phyloP scores from a whole-genome alignment of 64 coral and sea anemone genomes.

The Pocillopora damicornis region DNA sequence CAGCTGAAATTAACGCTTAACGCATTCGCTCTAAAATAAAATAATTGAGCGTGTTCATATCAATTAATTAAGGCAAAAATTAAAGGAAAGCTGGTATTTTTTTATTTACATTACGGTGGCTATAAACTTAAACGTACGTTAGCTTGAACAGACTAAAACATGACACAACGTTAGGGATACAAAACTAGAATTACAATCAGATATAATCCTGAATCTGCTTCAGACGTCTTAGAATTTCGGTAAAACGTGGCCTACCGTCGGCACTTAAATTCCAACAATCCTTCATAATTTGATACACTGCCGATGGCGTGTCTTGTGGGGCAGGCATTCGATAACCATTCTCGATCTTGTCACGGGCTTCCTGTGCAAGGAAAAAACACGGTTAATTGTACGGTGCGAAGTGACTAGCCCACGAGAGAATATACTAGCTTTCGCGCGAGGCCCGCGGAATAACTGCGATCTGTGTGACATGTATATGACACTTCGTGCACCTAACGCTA shows the following conservation, averaged over 20 bases:
- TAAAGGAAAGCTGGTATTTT: no score
- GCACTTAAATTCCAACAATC: constrained; percentile 78
- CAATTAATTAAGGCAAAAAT: no score
- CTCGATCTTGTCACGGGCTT: constrained; percentile 90
- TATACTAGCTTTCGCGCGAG: no score
- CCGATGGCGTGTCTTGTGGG: constrained; percentile 71
- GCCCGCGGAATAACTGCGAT: no score
- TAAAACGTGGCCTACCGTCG: constrained; percentile 58
- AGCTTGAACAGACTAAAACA: no score
- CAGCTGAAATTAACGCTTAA: no score
- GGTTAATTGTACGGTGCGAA: background rate
- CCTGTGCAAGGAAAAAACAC: constrained; percentile 33
- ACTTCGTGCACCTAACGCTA: no score
- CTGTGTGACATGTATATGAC: no score
- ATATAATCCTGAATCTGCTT: constrained; percentile 56
- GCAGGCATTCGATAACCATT: constrained; percentile 92
- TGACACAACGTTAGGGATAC: background rate
- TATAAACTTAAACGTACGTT: no score
- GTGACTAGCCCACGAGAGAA: background rate
- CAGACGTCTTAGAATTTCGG: constrained; percentile 65
- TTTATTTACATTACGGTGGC: no score
- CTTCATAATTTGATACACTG: constrained; percentile 90
- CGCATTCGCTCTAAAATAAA: no score
- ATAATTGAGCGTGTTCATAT: no score
- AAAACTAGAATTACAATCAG: background rate